Percentiles rank a stretch among this genome's conserved stretches.
Evolutionary conservation across 2,888 invertebrate species (phyloP).

Genomic region (Dione juno): DNA sequence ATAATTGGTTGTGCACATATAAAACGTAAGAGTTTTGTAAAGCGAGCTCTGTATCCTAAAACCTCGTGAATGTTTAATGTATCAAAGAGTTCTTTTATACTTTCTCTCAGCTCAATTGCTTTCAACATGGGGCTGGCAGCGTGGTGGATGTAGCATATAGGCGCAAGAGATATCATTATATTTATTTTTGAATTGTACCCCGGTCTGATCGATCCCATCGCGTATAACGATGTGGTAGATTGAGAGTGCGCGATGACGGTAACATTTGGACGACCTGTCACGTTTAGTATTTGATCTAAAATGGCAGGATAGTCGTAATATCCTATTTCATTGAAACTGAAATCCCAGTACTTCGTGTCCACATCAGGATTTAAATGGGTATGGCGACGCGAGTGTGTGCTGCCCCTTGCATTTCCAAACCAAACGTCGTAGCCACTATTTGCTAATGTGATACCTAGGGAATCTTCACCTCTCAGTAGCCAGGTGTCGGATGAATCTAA

Average conservation of each 20-base stretch:
- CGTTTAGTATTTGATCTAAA: slow-evolving; percentile 57
- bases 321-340: slow-evolving; percentile 87
- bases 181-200: slow-evolving; percentile 82
- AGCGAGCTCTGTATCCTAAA: slow-evolving; percentile 29
- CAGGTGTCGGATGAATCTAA: slow-evolving; percentile 53
- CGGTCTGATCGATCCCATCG: slow-evolving; percentile 74
- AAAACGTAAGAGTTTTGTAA: slow-evolving; percentile 5
- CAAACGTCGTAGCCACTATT: slow-evolving; percentile 59
- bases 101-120: slow-evolving; percentile 54
- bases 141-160: slow-evolving; percentile 75
- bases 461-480: slow-evolving; percentile 51
- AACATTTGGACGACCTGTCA: slow-evolving; percentile 77
- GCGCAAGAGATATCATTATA: slow-evolving; percentile 80
- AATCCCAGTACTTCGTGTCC: slow-evolving; percentile 73
- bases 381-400: slow-evolving; percentile 82
- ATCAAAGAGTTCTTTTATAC: slow-evolving; percentile 36
- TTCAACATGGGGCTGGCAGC: slow-evolving; percentile 51
- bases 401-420: slow-evolving; percentile 79
- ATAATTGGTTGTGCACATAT: slow-evolving; percentile 37
- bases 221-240: slow-evolving; percentile 83
- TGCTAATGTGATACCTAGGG: slow-evolving; percentile 51
- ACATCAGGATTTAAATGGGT: slow-evolving; percentile 56
- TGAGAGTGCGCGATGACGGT: slow-evolving; percentile 87
- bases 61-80: slow-evolving; percentile 42
- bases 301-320: slow-evolving; percentile 86